A percentile compares a stretch with the other conserved stretches of the same genome.
phyloP scores from a whole-genome alignment of 2,888 invertebrate genomes.

The Cantharis nigra region DNA sequence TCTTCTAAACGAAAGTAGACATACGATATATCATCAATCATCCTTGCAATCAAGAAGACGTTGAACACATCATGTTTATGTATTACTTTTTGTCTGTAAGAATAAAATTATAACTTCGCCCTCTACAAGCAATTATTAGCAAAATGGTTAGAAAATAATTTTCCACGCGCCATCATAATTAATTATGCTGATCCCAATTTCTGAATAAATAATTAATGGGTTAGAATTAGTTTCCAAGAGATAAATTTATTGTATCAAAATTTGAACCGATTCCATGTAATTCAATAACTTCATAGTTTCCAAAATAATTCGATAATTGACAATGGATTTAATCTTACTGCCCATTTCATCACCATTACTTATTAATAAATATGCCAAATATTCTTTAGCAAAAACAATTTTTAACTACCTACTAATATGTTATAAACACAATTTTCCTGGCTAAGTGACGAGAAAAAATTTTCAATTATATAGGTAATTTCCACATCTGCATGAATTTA shows the following conservation, averaged over 20 bases:
- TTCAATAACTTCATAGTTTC: background rate
- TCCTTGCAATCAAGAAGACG: constrained; percentile 48
- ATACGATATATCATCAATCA: constrained; percentile 51
- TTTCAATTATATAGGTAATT: no score
- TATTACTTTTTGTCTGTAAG: constrained; percentile 32
- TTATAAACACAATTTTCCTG: background rate
- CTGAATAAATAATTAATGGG: background rate
- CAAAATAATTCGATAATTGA: background rate
- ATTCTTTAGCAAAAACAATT: background rate
- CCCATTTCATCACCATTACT: background rate
- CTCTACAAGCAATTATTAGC: background rate
- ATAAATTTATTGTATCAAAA: background rate
- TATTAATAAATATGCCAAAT: background rate
- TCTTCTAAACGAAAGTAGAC: constrained; percentile 45
- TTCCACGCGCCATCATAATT: background rate
- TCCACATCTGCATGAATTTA: background rate
- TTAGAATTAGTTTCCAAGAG: background rate
- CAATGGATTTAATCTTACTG: background rate
- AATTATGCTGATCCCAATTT: background rate
- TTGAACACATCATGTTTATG: constrained; percentile 39
- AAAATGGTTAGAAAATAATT: background rate
- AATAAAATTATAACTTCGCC: constrained; percentile 24
- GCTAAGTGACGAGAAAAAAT: background rate
- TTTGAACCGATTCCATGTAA: background rate
- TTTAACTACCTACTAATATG: background rate